Conservation (phyloP, 2,113 vertebrate genomes). For the Melanocharis versteri region DNA sequence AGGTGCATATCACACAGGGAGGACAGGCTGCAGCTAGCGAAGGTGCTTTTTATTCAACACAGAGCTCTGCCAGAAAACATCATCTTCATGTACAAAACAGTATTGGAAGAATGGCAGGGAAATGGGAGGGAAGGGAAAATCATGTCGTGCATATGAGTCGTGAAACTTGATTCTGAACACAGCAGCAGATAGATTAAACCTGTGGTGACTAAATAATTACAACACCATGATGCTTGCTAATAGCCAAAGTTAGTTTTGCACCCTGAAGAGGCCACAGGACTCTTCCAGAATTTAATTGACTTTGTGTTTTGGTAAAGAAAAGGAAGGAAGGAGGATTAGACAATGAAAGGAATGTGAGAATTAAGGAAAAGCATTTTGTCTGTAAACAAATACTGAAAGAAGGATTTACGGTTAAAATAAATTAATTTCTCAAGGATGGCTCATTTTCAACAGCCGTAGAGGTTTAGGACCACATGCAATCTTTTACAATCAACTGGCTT, state of each 20-base stretch:
- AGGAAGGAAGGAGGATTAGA: conserved; percentile 34
- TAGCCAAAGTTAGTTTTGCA: conserved; percentile 9
- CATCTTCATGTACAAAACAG: neutral
- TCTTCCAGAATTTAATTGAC: conserved; percentile 16
- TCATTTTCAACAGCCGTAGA: conserved; percentile 41
- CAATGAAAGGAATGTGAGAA: conserved; percentile 50
- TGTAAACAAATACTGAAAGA: conserved; percentile 45
- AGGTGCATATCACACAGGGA: accelerated
- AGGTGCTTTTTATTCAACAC: neutral
- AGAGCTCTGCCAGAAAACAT: neutral
- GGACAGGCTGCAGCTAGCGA: neutral
- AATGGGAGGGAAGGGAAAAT: neutral
- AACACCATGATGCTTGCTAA: neutral
- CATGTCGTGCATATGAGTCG: accelerated
- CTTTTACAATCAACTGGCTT: conserved; percentile 30
- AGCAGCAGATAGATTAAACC: neutral
- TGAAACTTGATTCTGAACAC: neutral
- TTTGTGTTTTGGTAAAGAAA: conserved; percentile 33
- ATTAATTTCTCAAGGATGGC: conserved; percentile 33
- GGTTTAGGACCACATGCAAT: conserved; percentile 20
- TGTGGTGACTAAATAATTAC: neutral
- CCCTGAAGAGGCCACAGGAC: neutral
- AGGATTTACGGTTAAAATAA: conserved; percentile 42
- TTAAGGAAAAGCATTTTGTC: conserved; percentile 47
- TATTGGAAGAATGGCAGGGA: neutral